Percentiles rank a stretch among this genome's conserved stretches.
Conservation (phyloP, 2,113 vertebrate genomes). For the Synodontis membranacea region DNA sequence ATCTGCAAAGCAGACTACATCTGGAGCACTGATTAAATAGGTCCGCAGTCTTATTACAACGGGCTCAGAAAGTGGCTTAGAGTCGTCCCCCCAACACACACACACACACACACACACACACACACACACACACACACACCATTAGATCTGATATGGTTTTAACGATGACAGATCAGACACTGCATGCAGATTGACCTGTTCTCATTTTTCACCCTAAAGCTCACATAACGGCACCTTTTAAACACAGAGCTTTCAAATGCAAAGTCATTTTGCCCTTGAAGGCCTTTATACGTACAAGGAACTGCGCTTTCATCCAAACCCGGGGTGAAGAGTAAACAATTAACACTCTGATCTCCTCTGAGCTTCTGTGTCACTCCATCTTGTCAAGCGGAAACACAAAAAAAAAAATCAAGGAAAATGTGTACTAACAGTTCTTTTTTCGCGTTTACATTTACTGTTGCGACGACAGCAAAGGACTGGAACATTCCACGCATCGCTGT, state of each 20-base stretch:
- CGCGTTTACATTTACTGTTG: not conserved
- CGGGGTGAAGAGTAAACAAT: slow-evolving; percentile 21
- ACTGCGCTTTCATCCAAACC: not conserved
- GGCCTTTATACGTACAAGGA: not conserved
- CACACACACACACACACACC: slow-evolving; percentile 10
- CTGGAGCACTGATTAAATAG: slow-evolving; percentile 42
- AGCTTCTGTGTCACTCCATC: not conserved
- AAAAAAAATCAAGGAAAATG: not conserved
- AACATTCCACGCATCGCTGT: not conserved
- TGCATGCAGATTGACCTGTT: slow-evolving; percentile 33
- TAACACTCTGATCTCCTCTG: not conserved
- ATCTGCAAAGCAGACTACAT: slow-evolving; percentile 25
- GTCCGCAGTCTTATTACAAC: slow-evolving; percentile 51
- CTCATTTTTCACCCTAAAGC: slow-evolving; percentile 20
- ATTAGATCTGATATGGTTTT: slow-evolving; percentile 34
- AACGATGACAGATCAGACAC: slow-evolving; percentile 27
- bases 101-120: slow-evolving; percentile 16
- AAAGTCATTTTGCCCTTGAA: slow-evolving; percentile 4
- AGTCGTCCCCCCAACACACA: not conserved
- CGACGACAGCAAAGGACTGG: not conserved
- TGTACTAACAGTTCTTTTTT: not conserved
- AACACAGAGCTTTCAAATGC: slow-evolving; percentile 16
- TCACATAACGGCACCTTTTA: not conserved
- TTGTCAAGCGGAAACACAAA: not conserved
- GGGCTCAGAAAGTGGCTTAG: slow-evolving; percentile 14